phyloP scores from a whole-genome alignment of 2,113 vertebrate species.

The Hypanus sabinus region DNA sequence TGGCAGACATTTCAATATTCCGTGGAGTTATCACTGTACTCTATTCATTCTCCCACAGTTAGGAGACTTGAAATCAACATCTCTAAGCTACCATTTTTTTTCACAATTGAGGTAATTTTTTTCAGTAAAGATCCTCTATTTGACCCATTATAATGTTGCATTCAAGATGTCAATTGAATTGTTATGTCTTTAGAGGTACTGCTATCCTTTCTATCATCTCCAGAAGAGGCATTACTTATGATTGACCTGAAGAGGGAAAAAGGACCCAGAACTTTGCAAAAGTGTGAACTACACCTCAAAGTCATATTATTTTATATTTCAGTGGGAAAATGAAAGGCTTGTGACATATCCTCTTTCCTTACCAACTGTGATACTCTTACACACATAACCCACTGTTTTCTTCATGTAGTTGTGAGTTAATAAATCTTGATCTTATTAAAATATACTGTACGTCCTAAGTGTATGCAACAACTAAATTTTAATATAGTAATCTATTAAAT shows the following conservation, averaged over 20 bases:
- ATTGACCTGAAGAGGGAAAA: neutral
- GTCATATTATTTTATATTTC: neutral
- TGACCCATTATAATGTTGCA: neutral
- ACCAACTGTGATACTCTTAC: too few relatives aligned
- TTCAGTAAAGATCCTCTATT: neutral
- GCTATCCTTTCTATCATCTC: too few relatives aligned
- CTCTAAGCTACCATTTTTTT: neutral
- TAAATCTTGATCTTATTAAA: too few relatives aligned
- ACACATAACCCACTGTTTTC: too few relatives aligned
- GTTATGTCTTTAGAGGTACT: neutral
- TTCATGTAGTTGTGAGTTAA: too few relatives aligned
- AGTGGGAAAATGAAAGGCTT: neutral
- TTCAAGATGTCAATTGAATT: neutral
- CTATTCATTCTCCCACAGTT: neutral
- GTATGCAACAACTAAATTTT: too few relatives aligned
- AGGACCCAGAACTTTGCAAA: neutral
- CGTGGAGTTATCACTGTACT: neutral
- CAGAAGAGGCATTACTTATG: neutral
- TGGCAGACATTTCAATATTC: neutral
- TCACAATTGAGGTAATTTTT: neutral
- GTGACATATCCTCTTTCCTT: neutral
- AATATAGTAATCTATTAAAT: too few relatives aligned
- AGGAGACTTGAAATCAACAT: neutral
- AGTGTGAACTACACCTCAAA: neutral
- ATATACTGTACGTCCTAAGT: too few relatives aligned